Conservation (phyloP, 2,888 invertebrate genomes). For the Nomada fabriciana region DNA sequence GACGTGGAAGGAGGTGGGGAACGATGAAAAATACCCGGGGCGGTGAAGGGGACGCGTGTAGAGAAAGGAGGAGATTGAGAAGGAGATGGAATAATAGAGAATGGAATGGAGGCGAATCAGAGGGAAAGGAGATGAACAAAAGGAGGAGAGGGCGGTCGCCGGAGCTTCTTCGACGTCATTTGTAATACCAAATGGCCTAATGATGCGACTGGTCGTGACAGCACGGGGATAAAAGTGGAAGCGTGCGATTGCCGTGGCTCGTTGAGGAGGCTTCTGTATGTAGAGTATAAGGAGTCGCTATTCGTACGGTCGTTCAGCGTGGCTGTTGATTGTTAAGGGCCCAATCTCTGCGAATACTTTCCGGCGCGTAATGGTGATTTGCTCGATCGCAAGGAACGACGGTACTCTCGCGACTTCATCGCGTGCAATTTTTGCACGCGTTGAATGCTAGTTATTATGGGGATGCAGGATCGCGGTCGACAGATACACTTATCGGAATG, state of each 20-base stretch:
- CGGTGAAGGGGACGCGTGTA: no score
- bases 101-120: background rate
- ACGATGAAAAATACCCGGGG: background rate
- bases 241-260: conserved; percentile 62
- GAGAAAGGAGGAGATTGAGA: background rate
- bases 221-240: conserved; percentile 74
- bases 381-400: conserved; percentile 46
- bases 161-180: conserved; percentile 73
- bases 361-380: conserved; percentile 44
- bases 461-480: background rate
- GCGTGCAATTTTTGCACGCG: conserved; percentile 28
- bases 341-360: conserved; percentile 23
- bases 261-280: conserved; percentile 16
- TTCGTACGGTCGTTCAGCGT: background rate
- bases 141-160: conserved; percentile 43
- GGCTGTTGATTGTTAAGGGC: conserved; percentile 26
- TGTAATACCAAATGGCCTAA: conserved; percentile 77
- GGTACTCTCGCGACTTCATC: conserved; percentile 17
- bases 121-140: background rate
- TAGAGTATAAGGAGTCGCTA: conserved; percentile 3
- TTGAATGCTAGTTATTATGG: conserved; percentile 41
- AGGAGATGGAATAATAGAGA: background rate
- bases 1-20: background rate
- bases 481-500: background rate
- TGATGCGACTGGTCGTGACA: conserved; percentile 79